Evolutionary conservation across 2,888 invertebrate genomes (phyloP).

Genomic region (Lasioglossum leucozonium): DNA sequence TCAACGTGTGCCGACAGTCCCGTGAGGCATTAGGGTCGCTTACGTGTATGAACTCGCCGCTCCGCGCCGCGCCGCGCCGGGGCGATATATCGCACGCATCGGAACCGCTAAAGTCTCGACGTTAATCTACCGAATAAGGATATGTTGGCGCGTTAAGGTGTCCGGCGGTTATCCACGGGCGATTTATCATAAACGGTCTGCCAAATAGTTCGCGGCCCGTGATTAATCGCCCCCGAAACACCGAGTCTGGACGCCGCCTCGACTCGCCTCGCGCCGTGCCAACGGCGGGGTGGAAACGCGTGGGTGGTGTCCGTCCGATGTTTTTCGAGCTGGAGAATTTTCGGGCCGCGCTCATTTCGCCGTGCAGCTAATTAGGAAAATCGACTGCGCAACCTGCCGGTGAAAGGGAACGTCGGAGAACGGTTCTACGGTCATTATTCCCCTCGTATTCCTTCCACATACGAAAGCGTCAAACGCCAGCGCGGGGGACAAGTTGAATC

Average conservation of each 20-base stretch:
- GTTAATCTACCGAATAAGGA: slow-evolving; percentile 67
- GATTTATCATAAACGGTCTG: slow-evolving; percentile 50
- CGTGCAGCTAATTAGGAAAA: background rate
- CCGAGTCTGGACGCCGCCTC: background rate
- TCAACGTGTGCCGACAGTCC: slow-evolving; percentile 71
- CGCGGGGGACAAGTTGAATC: too few relatives aligned
- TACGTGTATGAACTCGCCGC: slow-evolving; percentile 70
- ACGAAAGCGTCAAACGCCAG: background rate
- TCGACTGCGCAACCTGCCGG: background rate
- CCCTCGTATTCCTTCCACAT: background rate
- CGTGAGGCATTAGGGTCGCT: slow-evolving; percentile 73
- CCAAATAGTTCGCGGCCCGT: slow-evolving; percentile 38
- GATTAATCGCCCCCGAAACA: slow-evolving; percentile 32
- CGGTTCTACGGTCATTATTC: background rate
- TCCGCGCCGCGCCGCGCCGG: too few relatives aligned
- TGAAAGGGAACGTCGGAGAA: slow-evolving; percentile 11
- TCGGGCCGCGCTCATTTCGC: background rate
- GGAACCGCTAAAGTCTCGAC: slow-evolving; percentile 57
- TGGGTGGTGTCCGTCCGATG: slow-evolving; percentile 8
- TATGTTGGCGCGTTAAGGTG: slow-evolving; percentile 57
- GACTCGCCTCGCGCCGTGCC: background rate
- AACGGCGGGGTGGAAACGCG: background rate
- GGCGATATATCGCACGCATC: slow-evolving; percentile 63
- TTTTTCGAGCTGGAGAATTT: background rate
- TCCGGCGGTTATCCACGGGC: slow-evolving; percentile 38